These are phyloP conservation scores for Bambusicola thoracicus DNA, from an alignment of 2,113 vertebrate genomes.

Conservation along the genomic window DNA sequence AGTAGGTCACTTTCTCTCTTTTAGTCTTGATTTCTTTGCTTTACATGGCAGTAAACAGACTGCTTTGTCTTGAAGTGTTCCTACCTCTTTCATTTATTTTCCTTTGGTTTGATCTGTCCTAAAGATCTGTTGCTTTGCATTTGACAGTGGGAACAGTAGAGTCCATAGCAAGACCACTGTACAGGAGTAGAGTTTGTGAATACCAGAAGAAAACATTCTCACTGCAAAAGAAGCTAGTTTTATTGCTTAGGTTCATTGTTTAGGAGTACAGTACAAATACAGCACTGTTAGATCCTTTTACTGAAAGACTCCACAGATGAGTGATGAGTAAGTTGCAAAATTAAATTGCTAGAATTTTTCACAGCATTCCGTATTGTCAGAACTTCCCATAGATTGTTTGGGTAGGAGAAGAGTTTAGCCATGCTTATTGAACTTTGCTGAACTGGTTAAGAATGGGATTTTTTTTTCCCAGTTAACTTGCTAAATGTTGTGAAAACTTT, in stretches of 20 bases:
- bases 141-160: not conserved
- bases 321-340: not conserved
- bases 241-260: not conserved
- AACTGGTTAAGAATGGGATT: not conserved
- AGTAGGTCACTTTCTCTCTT: not conserved
- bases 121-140: not conserved
- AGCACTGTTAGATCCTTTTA: not conserved
- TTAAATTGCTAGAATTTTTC: not conserved
- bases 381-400: not conserved
- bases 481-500: not conserved
- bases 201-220: rapidly evolving
- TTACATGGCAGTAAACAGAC: not conserved
- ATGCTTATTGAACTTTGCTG: not conserved
- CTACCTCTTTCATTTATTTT: not conserved
- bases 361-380: not conserved
- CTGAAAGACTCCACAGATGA: not conserved
- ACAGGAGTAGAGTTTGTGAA: not conserved
- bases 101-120: not conserved
- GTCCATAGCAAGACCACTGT: not conserved
- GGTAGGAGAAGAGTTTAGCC: not conserved
- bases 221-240: not conserved
- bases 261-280: not conserved
- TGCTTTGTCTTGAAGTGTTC: not conserved
- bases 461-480: not conserved
- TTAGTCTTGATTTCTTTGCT: not conserved